These are phyloP conservation scores for Eonycteris spelaea DNA, from an alignment of 2,113 vertebrate species.

Conservation along the genomic window DNA sequence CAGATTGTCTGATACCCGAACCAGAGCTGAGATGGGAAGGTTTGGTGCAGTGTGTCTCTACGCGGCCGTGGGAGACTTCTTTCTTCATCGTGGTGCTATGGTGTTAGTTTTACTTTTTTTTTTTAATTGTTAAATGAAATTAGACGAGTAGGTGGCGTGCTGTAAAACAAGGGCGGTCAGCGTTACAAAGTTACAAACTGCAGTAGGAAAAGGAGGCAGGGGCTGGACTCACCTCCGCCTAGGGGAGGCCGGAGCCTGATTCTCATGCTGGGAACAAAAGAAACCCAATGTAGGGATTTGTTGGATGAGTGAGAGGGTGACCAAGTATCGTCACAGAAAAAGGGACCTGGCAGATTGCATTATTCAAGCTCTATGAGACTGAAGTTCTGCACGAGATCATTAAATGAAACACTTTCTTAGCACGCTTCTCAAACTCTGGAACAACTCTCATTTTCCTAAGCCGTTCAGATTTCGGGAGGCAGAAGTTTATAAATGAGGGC, in stretches of 20 bases:
- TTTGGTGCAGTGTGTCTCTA: not conserved
- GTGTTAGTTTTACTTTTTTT: not conserved
- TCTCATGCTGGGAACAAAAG: not conserved
- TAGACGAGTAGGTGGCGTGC: not conserved
- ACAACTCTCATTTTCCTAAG: not conserved
- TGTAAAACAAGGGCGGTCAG: not conserved
- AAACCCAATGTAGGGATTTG: not conserved
- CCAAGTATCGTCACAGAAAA: not conserved
- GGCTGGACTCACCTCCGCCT: fast-evolving
- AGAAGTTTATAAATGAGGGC: fast-evolving
- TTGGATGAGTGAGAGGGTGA: not conserved
- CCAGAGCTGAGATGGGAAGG: not conserved
- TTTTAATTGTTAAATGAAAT: not conserved
- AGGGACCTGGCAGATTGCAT: not conserved
- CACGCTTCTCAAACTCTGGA: not conserved
- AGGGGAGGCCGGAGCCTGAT: not conserved
- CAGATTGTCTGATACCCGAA: not conserved
- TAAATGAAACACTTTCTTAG: not conserved
- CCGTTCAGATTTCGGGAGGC: not conserved
- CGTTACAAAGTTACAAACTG: fast-evolving
- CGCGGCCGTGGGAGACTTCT: not conserved
- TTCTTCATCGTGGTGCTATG: not conserved
- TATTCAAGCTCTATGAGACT: not conserved
- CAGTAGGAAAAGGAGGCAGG: no score
- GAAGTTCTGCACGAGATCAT: not conserved